Evolutionary conservation across 2,888 invertebrate species (phyloP).

Genomic region (Tachina fera): DNA sequence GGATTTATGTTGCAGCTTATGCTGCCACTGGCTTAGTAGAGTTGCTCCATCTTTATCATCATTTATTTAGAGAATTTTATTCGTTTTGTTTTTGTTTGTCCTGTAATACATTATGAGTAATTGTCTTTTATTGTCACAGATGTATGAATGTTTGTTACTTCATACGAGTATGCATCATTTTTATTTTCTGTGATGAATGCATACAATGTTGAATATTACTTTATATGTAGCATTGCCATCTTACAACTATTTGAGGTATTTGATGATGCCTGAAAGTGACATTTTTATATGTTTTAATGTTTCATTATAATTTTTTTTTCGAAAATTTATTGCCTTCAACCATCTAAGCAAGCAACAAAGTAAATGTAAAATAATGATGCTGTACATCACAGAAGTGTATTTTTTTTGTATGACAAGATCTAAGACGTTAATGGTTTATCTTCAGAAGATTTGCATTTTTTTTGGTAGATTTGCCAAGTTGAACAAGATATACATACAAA

Average conservation of each 20-base stretch:
- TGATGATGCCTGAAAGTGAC: not conserved
- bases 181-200: slow-evolving; percentile 41
- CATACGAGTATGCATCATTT: slow-evolving; percentile 39
- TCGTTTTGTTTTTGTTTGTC: slow-evolving; percentile 11
- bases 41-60: slow-evolving; percentile 30
- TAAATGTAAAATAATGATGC: slow-evolving; percentile 39
- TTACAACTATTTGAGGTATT: slow-evolving; percentile 17
- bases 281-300: slow-evolving; percentile 46
- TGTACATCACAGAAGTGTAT: slow-evolving; percentile 29
- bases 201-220: slow-evolving; percentile 39
- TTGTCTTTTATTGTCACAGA: slow-evolving; percentile 65
- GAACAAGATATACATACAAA: not conserved
- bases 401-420: slow-evolving; percentile 22
- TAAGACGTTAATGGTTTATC: slow-evolving; percentile 6
- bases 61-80: slow-evolving; percentile 37
- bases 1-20: slow-evolving; percentile 44
- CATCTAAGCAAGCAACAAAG: slow-evolving; percentile 18
- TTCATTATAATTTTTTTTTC: slow-evolving; percentile 47
- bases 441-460: slow-evolving; percentile 30
- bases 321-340: slow-evolving; percentile 54
- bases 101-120: slow-evolving; percentile 67
- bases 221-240: slow-evolving; percentile 54
- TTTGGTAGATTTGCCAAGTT: not conserved
- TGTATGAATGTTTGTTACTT: slow-evolving; percentile 32
- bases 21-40: slow-evolving; percentile 9